These are phyloP conservation scores for Rambutsinella grinnellia DNA, from an alignment of 2,888 invertebrate species.

Conservation along the genomic window DNA sequence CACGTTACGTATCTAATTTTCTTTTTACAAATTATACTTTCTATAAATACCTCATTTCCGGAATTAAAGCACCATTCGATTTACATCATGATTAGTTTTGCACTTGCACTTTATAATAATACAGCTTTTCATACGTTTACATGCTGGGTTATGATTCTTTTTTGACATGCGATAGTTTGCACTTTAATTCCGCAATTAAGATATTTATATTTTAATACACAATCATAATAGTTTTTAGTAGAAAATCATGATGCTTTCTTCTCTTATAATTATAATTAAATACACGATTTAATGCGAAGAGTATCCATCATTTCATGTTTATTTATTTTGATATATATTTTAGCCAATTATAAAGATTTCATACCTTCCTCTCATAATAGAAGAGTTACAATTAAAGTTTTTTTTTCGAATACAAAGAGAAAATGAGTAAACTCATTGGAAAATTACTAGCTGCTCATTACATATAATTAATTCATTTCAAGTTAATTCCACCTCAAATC, in stretches of 20 bases:
- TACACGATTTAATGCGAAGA: not conserved
- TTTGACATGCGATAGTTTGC: not conserved
- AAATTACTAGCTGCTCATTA: not conserved
- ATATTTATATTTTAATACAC: not conserved
- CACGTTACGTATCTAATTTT: not conserved
- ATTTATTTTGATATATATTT: not conserved
- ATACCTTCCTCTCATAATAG: too few species aligned
- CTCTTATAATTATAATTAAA: not conserved
- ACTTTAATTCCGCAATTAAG: not conserved
- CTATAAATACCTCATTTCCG: not conserved
- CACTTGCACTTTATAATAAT: not conserved
- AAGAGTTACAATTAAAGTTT: not conserved
- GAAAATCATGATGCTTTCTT: not conserved
- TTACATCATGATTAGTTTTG: not conserved
- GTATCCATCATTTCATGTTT: not conserved
- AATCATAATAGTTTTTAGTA: not conserved
- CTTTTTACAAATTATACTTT: not conserved
- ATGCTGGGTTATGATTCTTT: not conserved
- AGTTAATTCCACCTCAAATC: too few species aligned
- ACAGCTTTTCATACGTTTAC: not conserved
- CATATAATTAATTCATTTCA: too few species aligned
- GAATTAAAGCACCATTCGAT: not conserved
- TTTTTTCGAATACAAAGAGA: not conserved
- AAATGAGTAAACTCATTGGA: not conserved
- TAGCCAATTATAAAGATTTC: not conserved